Evolutionary conservation across 2,888 invertebrate species (phyloP).

Genomic region (Brassicogethes aeneus): DNA sequence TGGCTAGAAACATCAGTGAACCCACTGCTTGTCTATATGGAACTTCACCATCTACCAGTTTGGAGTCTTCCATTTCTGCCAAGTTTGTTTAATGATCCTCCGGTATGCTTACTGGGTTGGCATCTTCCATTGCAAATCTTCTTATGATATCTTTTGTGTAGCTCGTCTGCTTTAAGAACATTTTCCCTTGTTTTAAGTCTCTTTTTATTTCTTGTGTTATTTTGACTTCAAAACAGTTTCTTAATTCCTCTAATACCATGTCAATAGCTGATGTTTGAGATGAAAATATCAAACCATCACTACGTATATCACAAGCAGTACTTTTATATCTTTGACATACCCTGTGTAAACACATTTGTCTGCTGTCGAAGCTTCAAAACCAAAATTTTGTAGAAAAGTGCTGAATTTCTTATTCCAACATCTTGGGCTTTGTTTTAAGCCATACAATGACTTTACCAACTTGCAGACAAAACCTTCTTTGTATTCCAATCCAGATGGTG

Average conservation of each 20-base stretch:
- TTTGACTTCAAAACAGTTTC: background rate
- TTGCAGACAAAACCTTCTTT: constrained; percentile 12
- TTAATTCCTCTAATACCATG: no score
- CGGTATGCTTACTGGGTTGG: constrained; percentile 4
- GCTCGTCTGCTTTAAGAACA: no score
- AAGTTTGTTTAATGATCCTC: constrained; percentile 4
- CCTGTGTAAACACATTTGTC: constrained; percentile 6
- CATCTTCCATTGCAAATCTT: constrained; percentile 3
- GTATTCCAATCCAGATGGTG: background rate
- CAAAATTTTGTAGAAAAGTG: constrained; percentile 2
- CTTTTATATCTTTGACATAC: background rate
- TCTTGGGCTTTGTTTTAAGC: constrained; percentile 16
- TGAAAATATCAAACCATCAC: constrained; percentile 6
- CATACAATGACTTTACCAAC: constrained; percentile 7
- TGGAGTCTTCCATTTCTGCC: background rate
- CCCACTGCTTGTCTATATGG: constrained; percentile 10
- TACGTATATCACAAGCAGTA: constrained; percentile 5
- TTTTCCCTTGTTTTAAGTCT: constrained; percentile 3
- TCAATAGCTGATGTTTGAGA: no score
- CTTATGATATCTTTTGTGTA: constrained; percentile 4
- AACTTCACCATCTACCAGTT: constrained; percentile 1
- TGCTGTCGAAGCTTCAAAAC: constrained; percentile 3
- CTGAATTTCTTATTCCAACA: no score
- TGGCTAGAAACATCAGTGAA: constrained; percentile 5
- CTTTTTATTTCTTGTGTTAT: background rate